A percentile compares a stretch with the other conserved stretches of the same genome.
Evolutionary conservation across 1,140 invertebrate genomes (phyloP).

Genomic region (Notospermus geniculatus): DNA sequence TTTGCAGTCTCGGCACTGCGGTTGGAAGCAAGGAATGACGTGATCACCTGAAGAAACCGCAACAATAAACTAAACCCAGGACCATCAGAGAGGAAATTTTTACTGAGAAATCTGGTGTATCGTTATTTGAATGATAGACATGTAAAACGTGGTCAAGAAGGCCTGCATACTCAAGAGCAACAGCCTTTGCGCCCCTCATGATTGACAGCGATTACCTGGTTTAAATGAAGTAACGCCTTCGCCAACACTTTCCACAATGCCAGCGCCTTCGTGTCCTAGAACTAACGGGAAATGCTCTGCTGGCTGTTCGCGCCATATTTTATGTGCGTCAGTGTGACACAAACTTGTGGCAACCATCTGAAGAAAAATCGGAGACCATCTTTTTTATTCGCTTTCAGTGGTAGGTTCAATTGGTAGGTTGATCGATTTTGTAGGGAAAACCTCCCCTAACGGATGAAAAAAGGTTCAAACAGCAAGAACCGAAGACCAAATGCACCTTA

Average conservation of each 20-base stretch:
- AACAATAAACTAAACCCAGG: too few relatives aligned
- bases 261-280: conserved; percentile 20
- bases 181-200: neutral
- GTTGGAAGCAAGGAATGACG: too few relatives aligned
- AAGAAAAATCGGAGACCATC: neutral
- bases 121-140: neutral
- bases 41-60: too few relatives aligned
- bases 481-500: too few relatives aligned
- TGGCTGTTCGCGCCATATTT: neutral
- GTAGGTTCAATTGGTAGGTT: too few relatives aligned
- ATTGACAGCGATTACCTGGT: conserved; percentile 5
- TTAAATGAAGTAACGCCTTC: conserved; percentile 14
- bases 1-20: too few relatives aligned
- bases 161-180: neutral
- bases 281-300: conserved; percentile 8
- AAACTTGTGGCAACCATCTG: neutral
- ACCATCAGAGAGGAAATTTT: too few relatives aligned
- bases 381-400: too few relatives aligned
- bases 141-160: neutral
- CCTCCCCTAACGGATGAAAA: too few relatives aligned
- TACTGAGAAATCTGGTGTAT: neutral
- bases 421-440: too few relatives aligned
- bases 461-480: too few relatives aligned
- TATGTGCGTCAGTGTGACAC: neutral
- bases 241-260: conserved; percentile 20